These are phyloP conservation scores for Blomia tropicalis DNA, from an alignment of 2,888 invertebrate genomes.

Conservation along the genomic window DNA sequence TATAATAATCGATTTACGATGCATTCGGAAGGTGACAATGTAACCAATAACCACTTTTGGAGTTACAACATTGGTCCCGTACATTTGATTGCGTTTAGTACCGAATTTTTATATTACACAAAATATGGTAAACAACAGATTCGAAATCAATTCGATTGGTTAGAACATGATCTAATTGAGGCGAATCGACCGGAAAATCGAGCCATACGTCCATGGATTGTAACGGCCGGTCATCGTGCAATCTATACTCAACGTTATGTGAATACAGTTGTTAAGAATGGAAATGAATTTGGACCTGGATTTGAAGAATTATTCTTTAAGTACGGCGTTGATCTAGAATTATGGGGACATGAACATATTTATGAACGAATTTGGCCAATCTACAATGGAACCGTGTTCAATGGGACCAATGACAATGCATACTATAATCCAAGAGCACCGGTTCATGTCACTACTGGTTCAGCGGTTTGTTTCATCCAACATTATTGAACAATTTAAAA, in stretches of 20 bases:
- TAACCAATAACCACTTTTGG: slow-evolving; percentile 48
- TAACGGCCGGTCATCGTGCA: slow-evolving; percentile 57
- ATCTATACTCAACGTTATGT: slow-evolving; percentile 34
- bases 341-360: slow-evolving; percentile 96
- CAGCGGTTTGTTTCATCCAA: slow-evolving; percentile 44
- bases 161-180: slow-evolving; percentile 56
- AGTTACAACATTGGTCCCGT: slow-evolving; percentile 76
- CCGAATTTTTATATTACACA: slow-evolving; percentile 73
- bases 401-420: slow-evolving; percentile 36
- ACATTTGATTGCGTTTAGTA: slow-evolving; percentile 81
- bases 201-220: slow-evolving; percentile 56
- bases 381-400: slow-evolving; percentile 49
- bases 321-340: slow-evolving; percentile 74
- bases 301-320: slow-evolving; percentile 70
- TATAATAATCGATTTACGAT: slow-evolving; percentile 41
- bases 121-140: slow-evolving; percentile 66
- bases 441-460: slow-evolving; percentile 69
- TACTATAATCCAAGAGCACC: slow-evolving; percentile 59
- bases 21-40: slow-evolving; percentile 32
- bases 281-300: slow-evolving; percentile 28
- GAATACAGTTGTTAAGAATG: slow-evolving; percentile 37
- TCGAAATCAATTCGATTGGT: slow-evolving; percentile 66
- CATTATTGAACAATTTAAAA: neutral
- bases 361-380: slow-evolving; percentile 90
- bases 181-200: slow-evolving; percentile 61